phyloP scores from a whole-genome alignment of 2,888 invertebrate species.

The Beris morrisii region DNA sequence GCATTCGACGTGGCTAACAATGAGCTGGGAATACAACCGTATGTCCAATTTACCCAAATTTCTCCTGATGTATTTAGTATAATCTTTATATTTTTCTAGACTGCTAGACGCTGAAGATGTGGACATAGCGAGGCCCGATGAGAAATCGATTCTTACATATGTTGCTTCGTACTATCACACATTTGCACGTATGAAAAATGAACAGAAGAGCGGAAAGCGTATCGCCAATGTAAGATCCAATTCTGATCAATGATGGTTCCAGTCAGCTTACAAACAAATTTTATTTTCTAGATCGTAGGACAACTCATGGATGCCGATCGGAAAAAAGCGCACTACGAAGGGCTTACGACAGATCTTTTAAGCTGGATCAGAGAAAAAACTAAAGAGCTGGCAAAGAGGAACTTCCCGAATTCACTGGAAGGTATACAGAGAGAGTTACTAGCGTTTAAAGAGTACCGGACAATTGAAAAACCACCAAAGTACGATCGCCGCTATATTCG shows the following conservation, averaged over 20 bases:
- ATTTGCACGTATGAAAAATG: constrained; percentile 98
- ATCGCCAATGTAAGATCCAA: constrained; percentile 84
- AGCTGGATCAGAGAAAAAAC: constrained; percentile 94
- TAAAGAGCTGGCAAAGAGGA: constrained; percentile 75
- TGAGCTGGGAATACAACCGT: constrained; percentile 85
- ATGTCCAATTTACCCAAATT: constrained; percentile 8
- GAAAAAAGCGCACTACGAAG: constrained; percentile 86
- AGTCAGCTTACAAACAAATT: background rate
- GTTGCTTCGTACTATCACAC: constrained; percentile 99
- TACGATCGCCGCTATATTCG: constrained; percentile 54
- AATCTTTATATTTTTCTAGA: constrained; percentile 49
- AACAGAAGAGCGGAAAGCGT: constrained; percentile 94
- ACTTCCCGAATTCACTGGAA: constrained; percentile 92
- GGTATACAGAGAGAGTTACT: constrained; percentile 89
- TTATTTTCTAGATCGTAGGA: constrained; percentile 76
- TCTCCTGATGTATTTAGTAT: no score
- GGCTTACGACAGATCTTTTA: constrained; percentile 79
- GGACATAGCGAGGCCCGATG: constrained; percentile 91
- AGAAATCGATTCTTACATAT: constrained; percentile 98
- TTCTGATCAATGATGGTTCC: no score
- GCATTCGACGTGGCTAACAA: constrained; percentile 95
- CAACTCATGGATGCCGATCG: constrained; percentile 95
- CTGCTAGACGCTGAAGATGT: constrained; percentile 97
- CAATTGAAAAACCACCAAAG: constrained; percentile 97
- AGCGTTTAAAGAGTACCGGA: constrained; percentile 92